phyloP scores from a whole-genome alignment of 2,113 vertebrate species.

The human (Homo sapiens) region DNA sequence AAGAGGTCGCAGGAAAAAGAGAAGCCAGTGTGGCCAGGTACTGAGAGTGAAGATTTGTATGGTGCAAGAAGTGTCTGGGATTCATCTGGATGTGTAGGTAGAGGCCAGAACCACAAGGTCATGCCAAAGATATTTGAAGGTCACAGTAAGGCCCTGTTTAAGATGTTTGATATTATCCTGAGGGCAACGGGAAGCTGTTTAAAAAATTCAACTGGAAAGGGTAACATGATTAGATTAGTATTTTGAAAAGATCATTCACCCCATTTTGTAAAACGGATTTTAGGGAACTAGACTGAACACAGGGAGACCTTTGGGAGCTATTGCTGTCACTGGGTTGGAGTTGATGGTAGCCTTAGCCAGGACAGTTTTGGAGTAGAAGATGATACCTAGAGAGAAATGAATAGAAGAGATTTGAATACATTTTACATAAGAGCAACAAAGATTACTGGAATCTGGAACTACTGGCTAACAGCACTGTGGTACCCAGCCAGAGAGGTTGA shows the following conservation, averaged over 20 bases:
- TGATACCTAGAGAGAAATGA: neutral
- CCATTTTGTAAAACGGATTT: constrained; percentile 55
- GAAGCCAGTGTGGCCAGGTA: neutral
- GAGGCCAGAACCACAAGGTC: neutral
- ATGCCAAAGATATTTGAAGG: constrained; percentile 50
- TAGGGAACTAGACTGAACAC: neutral
- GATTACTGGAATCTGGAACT: neutral
- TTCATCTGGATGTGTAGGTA: neutral
- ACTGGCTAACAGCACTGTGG: neutral
- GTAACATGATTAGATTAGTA: constrained; percentile 66
- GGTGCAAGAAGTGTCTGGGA: neutral
- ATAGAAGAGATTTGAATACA: neutral
- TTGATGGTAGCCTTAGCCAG: neutral
- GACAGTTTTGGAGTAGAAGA: neutral
- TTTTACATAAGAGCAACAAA: constrained; percentile 18
- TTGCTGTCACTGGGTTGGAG: neutral
- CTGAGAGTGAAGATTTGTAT: neutral
- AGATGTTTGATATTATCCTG: constrained; percentile 65
- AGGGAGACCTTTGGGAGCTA: neutral
- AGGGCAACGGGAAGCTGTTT: constrained; percentile 65
- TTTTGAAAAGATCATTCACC: constrained; percentile 51
- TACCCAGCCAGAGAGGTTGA: neutral
- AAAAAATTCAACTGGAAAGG: constrained; percentile 66
- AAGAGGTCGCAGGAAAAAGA: neutral
- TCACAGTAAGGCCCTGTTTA: constrained; percentile 54